Evolutionary conservation across 1,140 invertebrate genomes (phyloP).

Genomic region (Drosophila malerkotliana): DNA sequence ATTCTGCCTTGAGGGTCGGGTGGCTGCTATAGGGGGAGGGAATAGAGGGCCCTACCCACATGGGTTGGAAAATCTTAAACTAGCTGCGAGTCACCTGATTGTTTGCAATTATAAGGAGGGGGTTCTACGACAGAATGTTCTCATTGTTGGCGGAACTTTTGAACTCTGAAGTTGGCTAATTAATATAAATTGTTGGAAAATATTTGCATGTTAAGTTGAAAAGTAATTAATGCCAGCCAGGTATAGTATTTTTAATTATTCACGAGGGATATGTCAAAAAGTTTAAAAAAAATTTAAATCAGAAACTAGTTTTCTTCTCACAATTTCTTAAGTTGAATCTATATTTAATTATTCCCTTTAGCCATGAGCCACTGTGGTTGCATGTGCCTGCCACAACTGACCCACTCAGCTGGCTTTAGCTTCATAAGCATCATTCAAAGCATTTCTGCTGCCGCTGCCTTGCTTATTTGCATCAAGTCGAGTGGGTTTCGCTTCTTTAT

Average conservation of each 20-base stretch:
- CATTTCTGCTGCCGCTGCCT: constrained; percentile 22
- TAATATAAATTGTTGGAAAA: neutral
- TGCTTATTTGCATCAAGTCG: constrained; percentile 55
- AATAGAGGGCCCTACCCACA: constrained; percentile 30
- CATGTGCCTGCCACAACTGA: constrained; percentile 44
- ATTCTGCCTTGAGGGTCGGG: constrained; percentile 5
- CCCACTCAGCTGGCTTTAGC: constrained; percentile 32
- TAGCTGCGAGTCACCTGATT: constrained; percentile 46
- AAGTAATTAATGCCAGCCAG: neutral
- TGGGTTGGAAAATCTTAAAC: constrained; percentile 34
- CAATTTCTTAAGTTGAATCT: no score
- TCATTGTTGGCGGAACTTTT: neutral
- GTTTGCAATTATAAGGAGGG: constrained; percentile 34
- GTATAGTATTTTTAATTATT: neutral
- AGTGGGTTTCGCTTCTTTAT: constrained; percentile 46
- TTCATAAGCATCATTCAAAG: constrained; percentile 48
- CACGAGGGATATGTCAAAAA: neutral
- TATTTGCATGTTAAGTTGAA: neutral
- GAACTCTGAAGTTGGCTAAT: neutral
- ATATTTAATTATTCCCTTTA: constrained; percentile 1
- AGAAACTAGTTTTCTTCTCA: no score
- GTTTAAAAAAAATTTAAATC: no score
- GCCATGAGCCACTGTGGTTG: constrained; percentile 29
- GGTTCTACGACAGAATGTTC: constrained; percentile 4
- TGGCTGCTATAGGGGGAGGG: neutral